phyloP scores from a whole-genome alignment of 2,113 vertebrate species.

The Crotophaga sulcirostris region DNA sequence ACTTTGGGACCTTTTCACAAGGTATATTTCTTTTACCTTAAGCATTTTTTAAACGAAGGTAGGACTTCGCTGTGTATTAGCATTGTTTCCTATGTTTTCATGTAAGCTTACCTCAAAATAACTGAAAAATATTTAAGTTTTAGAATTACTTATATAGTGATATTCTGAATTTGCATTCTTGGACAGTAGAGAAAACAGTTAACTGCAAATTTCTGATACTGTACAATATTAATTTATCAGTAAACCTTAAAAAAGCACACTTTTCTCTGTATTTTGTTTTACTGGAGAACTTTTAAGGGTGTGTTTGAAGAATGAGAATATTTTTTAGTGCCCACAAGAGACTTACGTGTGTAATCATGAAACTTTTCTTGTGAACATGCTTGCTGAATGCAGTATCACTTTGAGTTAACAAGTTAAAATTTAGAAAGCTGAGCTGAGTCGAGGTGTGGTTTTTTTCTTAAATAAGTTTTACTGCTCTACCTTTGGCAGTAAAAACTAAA shows the following conservation, averaged over 20 bases:
- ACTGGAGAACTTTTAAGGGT: slow-evolving; percentile 1
- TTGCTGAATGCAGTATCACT: background rate
- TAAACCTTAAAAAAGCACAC: background rate
- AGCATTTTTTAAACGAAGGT: background rate
- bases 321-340: slow-evolving; percentile 39
- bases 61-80: background rate
- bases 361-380: background rate
- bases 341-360: slow-evolving; percentile 41
- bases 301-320: slow-evolving; percentile 24
- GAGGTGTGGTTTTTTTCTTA: background rate
- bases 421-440: slow-evolving; percentile 9
- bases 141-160: background rate
- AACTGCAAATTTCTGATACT: background rate
- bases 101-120: background rate
- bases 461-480: background rate
- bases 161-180: background rate
- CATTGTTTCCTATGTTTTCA: background rate
- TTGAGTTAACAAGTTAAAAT: background rate
- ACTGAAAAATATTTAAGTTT: background rate
- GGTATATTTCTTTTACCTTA: slow-evolving; percentile 77
- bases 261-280: slow-evolving; percentile 32
- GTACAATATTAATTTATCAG: background rate
- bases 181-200: background rate
- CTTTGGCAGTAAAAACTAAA: background rate
- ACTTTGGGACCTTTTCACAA: slow-evolving; percentile 97